Percentiles rank a stretch among this genome's conserved stretches.
Conservation (phyloP, 2,888 invertebrate species). For the Tupiocoris notatus region DNA sequence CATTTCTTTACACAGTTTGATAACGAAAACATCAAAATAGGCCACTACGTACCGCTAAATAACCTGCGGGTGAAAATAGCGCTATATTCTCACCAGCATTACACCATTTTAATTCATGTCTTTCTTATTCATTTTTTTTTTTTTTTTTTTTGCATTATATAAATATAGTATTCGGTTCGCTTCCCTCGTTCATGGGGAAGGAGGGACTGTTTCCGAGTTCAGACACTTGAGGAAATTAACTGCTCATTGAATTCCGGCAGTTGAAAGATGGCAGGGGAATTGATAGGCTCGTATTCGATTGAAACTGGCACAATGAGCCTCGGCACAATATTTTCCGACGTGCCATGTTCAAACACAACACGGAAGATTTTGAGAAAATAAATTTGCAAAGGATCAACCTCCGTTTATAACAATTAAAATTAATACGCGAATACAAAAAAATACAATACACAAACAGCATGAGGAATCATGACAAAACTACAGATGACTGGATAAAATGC, state of each 20-base stretch:
- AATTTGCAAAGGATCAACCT: background rate
- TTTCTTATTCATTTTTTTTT: too few species aligned
- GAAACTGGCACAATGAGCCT: too few species aligned
- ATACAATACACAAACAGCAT: background rate
- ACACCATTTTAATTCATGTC: slow-evolving; percentile 13
- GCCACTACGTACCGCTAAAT: slow-evolving; percentile 39
- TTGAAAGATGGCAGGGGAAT: background rate
- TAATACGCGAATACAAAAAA: background rate
- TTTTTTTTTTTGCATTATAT: slow-evolving; percentile 2
- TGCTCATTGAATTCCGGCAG: background rate
- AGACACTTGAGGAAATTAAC: background rate
- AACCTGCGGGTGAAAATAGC: slow-evolving; percentile 7
- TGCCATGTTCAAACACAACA: background rate
- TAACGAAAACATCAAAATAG: slow-evolving; percentile 19
- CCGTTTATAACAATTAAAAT: background rate
- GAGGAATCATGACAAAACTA: background rate
- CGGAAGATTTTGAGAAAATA: too few species aligned
- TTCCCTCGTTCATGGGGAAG: background rate
- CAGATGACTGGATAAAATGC: background rate
- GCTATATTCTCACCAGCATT: slow-evolving; percentile 31
- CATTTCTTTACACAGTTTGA: slow-evolving; percentile 8
- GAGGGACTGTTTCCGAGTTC: background rate
- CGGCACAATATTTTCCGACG: background rate
- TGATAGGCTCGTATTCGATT: too few species aligned
- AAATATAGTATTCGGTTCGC: slow-evolving; percentile 5